Evolutionary conservation across 2,797 vertebrate species (phyloP).

Genomic region (Hydrocynus forskahlii): DNA sequence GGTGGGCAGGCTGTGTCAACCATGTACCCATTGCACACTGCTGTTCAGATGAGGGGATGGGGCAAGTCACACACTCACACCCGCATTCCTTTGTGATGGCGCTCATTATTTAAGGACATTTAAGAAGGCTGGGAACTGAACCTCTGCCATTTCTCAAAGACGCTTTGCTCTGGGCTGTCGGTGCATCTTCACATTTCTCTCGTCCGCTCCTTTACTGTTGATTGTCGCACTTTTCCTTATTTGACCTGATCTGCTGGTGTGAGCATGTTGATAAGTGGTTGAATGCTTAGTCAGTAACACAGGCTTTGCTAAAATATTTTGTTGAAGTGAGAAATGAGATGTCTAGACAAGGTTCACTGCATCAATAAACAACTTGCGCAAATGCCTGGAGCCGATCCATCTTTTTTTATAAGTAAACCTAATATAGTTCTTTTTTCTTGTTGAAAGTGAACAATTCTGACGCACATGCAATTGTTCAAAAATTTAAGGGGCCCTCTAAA

Average conservation of each 20-base stretch:
- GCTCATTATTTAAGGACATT: slow-evolving; percentile 38
- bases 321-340: slow-evolving; percentile 37
- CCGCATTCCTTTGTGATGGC: slow-evolving; percentile 24
- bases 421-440: slow-evolving; percentile 17
- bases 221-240: not conserved
- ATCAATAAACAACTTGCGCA: slow-evolving; percentile 49
- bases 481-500: slow-evolving; percentile 34
- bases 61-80: not conserved
- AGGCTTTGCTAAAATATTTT: slow-evolving; percentile 26
- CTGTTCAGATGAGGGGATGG: slow-evolving; percentile 7
- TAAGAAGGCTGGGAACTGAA: slow-evolving; percentile 39
- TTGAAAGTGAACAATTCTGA: slow-evolving; percentile 31
- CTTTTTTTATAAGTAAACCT: slow-evolving; percentile 20
- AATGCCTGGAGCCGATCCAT: slow-evolving; percentile 21
- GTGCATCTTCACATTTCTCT: not conserved
- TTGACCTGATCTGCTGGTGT: not conserved
- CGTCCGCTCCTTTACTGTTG: not conserved
- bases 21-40: not conserved
- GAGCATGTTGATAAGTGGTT: not conserved
- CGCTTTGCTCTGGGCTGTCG: not conserved
- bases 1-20: not conserved
- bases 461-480: slow-evolving; percentile 34
- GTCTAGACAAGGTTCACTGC: slow-evolving; percentile 53
- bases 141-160: not conserved
- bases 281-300: slow-evolving; percentile 23